These are phyloP conservation scores for Neosalanx taihuensis DNA, from an alignment of 2,797 vertebrate genomes.

Conservation along the genomic window DNA sequence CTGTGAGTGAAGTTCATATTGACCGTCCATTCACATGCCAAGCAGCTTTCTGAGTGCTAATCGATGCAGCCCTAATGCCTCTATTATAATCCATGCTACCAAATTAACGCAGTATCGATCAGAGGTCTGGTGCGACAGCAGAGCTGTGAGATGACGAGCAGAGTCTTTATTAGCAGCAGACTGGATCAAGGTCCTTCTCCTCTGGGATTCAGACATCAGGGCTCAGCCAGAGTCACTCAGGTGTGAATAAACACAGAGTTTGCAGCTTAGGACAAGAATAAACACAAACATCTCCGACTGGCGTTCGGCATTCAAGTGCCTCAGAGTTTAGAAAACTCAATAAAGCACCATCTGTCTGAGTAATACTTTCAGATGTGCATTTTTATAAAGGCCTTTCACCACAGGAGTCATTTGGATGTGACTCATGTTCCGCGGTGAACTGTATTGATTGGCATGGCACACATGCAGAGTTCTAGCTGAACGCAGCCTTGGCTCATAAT, in stretches of 20 bases:
- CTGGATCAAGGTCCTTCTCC: background rate
- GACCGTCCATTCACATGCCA: slow-evolving; percentile 54
- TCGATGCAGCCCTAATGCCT: slow-evolving; percentile 70
- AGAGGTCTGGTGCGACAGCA: slow-evolving; percentile 21
- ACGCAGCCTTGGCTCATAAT: background rate
- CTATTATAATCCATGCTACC: slow-evolving; percentile 72
- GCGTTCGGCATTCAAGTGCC: background rate
- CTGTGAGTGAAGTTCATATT: slow-evolving; percentile 59
- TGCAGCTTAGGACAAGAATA: background rate
- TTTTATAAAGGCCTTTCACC: background rate
- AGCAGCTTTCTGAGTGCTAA: slow-evolving; percentile 49
- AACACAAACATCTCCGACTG: background rate
- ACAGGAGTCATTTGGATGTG: background rate
- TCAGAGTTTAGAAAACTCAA: background rate
- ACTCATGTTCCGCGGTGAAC: background rate
- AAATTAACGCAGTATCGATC: slow-evolving; percentile 73
- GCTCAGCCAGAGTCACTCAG: no score
- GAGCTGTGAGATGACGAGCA: background rate
- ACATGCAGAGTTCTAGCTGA: background rate
- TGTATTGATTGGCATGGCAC: background rate
- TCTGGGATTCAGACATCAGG: no score
- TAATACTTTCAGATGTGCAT: background rate
- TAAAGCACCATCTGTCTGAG: background rate
- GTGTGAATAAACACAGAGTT: no score
- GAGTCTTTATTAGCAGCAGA: background rate